Percentiles rank a stretch among this genome's conserved stretches.
Conservation (phyloP, 2,797 vertebrate species). For the Streptopelia turtur region DNA sequence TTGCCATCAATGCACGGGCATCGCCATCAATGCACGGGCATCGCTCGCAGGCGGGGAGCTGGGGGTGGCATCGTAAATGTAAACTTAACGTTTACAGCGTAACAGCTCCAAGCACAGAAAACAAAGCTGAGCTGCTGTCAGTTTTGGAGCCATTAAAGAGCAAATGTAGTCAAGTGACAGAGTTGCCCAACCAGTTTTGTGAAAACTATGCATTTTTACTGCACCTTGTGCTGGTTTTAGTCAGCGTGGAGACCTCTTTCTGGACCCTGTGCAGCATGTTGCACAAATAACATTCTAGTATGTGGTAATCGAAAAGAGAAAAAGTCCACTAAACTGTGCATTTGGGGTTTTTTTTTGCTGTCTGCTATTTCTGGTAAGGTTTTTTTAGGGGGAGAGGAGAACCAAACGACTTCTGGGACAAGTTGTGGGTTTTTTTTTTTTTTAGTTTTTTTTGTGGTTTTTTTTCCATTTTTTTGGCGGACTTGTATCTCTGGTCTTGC, state of each 20-base stretch:
- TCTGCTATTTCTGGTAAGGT: neutral
- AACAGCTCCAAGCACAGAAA: neutral
- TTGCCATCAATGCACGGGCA: no score
- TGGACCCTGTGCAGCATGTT: neutral
- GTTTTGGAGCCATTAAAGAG: neutral
- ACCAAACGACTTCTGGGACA: neutral
- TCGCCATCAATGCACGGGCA: neutral
- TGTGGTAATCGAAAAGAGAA: neutral
- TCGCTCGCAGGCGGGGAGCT: accelerated
- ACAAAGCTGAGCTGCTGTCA: neutral
- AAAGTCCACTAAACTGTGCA: neutral
- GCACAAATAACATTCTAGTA: neutral
- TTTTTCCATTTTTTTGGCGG: neutral
- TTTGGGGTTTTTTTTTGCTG: neutral
- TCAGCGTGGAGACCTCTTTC: neutral
- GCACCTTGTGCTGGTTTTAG: neutral
- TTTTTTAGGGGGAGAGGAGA: neutral
- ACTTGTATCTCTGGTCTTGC: neutral
- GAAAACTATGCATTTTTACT: neutral
- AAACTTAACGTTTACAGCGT: neutral
- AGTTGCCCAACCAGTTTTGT: conserved; percentile 57
- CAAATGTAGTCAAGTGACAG: conserved; percentile 30
- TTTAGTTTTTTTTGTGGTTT: neutral
- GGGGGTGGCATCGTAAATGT: neutral
- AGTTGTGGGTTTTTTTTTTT: neutral